phyloP scores from a whole-genome alignment of 2,797 vertebrate genomes.

The Centroberyx gerrardi region DNA sequence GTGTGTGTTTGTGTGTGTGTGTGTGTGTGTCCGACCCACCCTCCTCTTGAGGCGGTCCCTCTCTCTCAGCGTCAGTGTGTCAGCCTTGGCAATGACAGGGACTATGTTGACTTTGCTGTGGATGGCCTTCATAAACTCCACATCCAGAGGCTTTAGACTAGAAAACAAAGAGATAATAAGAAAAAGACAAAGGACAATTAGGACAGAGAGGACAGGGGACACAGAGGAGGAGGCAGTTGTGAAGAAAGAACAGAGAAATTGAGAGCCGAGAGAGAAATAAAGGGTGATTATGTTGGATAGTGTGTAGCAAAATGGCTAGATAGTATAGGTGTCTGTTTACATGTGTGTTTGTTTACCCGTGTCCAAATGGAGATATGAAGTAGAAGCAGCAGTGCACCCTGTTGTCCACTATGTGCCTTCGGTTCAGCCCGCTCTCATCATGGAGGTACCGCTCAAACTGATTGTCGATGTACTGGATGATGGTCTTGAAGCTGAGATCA shows the following conservation, averaged over 20 bases:
- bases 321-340: not conserved
- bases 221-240: not conserved
- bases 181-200: slow-evolving; percentile 13
- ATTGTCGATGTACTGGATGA: slow-evolving; percentile 97
- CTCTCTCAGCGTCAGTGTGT: slow-evolving; percentile 90
- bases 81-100: slow-evolving; percentile 91
- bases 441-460: slow-evolving; percentile 98
- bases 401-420: slow-evolving; percentile 97
- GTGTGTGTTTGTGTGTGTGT: slow-evolving; percentile 14
- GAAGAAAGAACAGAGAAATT: not conserved
- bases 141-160: slow-evolving; percentile 90
- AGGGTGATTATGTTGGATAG: not conserved
- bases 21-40: slow-evolving; percentile 78
- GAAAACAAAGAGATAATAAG: slow-evolving; percentile 3
- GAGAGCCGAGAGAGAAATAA: not conserved
- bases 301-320: not conserved
- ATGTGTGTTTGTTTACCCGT: slow-evolving; percentile 87
- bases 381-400: slow-evolving; percentile 99
- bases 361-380: slow-evolving; percentile 98
- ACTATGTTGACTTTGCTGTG: slow-evolving; percentile 93
- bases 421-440: slow-evolving; percentile 97
- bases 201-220: not conserved
- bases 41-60: slow-evolving; percentile 92
- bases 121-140: slow-evolving; percentile 93
- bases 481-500: slow-evolving; percentile 93